Base-by-base conservation (phyloP, 2,113 vertebrate species). In the Mirza zaza region DNA sequence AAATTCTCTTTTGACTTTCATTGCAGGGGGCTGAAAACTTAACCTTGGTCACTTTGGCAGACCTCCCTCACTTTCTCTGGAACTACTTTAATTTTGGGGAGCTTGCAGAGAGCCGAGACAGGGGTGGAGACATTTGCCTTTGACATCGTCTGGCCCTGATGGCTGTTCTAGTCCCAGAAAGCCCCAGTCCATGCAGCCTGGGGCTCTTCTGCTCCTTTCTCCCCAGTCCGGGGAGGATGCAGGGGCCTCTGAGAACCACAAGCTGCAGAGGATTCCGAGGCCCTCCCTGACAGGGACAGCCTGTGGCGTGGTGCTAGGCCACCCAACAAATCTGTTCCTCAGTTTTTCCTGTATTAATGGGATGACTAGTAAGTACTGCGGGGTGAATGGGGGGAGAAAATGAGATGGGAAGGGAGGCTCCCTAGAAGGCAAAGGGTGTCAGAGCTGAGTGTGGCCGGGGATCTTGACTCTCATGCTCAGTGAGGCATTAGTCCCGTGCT, bases 341-440 rank as follows among this genome's bases (percentile, higher is more conserved):
- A 42, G 34, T 55, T 63, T 76, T 79, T 61, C n/a, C 90, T 73
- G 34, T 27, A 23, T 25, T 29, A 87, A 61, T 73, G 59, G 55
- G 36, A 48, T 45, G 23, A 21, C 10, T 50, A 11, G 21, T 17
- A 32, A 52, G 65, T 45, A 21, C 20, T 52, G 57, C 50, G 9
- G 32, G 23, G 6, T 79, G 70, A 52, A 20, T 50, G 6, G 10
- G 27, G 36, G 39, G 23, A 71, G 45, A 63, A 42, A 50, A 52
- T n/a, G 15, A 55, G 29, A 7, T 9, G 50, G 8, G 61, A 75
- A 86, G 39, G 42, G 52, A 27, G 32, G 20, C 6, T 77, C 9
- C 34, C 0, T 0, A 18, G 11, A 11, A 0, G 1, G 25, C 18
- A 23, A 91, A 7, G 27, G 52, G 2, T 6, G 6, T 67, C 42